Conservation (phyloP, 1,140 invertebrate species). For the Chironomus tepperi region DNA sequence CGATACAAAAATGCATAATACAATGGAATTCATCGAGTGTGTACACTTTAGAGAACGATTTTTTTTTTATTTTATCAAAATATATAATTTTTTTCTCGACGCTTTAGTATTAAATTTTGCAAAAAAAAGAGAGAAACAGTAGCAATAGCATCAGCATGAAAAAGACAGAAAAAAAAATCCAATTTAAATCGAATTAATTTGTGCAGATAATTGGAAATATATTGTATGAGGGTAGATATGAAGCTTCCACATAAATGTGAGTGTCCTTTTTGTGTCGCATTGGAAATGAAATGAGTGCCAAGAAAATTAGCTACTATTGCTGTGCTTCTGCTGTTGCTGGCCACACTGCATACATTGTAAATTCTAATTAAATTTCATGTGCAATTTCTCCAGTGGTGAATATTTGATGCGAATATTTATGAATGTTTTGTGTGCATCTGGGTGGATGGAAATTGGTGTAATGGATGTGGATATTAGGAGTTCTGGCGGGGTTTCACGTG, state of each 20-base stretch:
- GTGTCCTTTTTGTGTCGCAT: not conserved
- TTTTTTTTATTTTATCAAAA: too few species aligned
- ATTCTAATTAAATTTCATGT: conserved; percentile 20
- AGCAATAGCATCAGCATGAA: not conserved
- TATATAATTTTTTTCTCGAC: not conserved
- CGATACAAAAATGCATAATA: too few species aligned
- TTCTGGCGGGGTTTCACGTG: too few species aligned
- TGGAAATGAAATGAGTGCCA: conserved; percentile 14
- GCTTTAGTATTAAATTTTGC: not conserved
- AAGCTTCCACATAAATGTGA: not conserved
- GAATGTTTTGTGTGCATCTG: too few species aligned
- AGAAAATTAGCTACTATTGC: conserved; percentile 21
- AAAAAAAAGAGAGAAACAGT: not conserved
- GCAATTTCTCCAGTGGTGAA: not conserved
- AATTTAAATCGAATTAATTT: conserved; percentile 24
- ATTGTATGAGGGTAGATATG: not conserved
- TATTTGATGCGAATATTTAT: not conserved
- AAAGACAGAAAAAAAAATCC: not conserved
- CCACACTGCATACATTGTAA: not conserved
- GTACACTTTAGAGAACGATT: too few species aligned
- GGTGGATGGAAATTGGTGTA: too few species aligned
- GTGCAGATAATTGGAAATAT: conserved; percentile 16
- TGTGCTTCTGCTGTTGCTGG: not conserved
- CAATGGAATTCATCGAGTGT: too few species aligned
- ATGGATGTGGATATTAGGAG: too few species aligned